A percentile compares a stretch with the other conserved stretches of the same genome.
phyloP scores from a whole-genome alignment of 2,113 vertebrate genomes.

The Kryptolebias marmoratus region DNA sequence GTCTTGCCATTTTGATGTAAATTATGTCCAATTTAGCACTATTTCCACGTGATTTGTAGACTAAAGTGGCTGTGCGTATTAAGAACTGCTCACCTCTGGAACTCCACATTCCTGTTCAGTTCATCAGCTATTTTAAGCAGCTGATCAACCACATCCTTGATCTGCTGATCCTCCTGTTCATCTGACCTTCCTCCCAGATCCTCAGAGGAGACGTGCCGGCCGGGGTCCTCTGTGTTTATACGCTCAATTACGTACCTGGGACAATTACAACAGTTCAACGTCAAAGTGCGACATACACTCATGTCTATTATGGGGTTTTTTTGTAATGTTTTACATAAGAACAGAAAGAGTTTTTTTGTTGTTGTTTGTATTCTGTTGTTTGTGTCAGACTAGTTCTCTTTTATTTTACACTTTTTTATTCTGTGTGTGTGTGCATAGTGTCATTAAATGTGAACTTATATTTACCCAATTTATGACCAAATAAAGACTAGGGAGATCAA shows the following conservation, averaged over 20 bases:
- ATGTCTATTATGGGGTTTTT: too few species aligned
- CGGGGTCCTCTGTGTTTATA: slow-evolving; percentile 65
- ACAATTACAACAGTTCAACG: neutral
- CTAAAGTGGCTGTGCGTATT: neutral
- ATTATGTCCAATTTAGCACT: too few species aligned
- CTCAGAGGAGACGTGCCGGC: slow-evolving; percentile 52
- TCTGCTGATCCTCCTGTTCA: slow-evolving; percentile 73
- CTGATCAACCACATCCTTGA: slow-evolving; percentile 79
- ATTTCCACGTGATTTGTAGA: neutral
- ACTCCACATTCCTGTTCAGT: slow-evolving; percentile 75
- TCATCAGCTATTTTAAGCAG: slow-evolving; percentile 78
- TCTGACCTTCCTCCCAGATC: slow-evolving; percentile 74
- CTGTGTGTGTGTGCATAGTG: too few species aligned
- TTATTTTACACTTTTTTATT: too few species aligned
- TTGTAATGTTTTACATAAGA: neutral
- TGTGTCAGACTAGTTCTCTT: too few species aligned
- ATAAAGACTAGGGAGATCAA: too few species aligned
- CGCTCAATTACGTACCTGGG: slow-evolving; percentile 76
- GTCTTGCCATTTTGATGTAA: too few species aligned
- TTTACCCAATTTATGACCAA: too few species aligned
- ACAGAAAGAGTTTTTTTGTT: too few species aligned
- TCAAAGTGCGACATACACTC: neutral
- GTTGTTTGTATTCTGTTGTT: too few species aligned
- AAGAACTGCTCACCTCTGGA: slow-evolving; percentile 68
- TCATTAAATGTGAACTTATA: too few species aligned